Percentiles rank a stretch among this genome's conserved stretches.
phyloP scores from a whole-genome alignment of 1,140 invertebrate species.

The Dreissena rostriformis region DNA sequence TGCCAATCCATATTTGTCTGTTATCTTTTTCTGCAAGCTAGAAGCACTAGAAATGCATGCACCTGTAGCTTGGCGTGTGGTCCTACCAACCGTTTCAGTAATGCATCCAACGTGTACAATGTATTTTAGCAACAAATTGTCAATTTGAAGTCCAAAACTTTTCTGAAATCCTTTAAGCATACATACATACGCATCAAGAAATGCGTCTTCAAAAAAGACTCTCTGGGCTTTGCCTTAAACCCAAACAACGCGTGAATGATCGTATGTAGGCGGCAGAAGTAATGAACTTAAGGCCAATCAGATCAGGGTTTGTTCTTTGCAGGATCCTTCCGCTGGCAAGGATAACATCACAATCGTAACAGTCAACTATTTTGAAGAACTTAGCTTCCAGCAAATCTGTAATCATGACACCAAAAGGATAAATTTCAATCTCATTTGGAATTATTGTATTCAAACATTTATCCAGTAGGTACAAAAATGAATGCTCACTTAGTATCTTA shows the following conservation, averaged over 20 bases:
- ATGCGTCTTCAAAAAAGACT: background rate
- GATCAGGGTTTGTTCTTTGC: background rate
- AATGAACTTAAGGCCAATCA: background rate
- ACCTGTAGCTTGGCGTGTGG: background rate
- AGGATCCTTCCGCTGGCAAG: conserved; percentile 2
- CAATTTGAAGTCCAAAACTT: no score
- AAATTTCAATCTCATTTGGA: background rate
- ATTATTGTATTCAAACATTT: background rate
- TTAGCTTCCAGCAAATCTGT: conserved; percentile 9
- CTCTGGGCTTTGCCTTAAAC: background rate
- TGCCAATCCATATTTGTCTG: background rate
- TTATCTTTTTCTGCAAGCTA: background rate
- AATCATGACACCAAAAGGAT: conserved; percentile 7
- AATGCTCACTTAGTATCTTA: background rate
- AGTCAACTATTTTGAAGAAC: background rate
- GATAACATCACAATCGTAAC: background rate
- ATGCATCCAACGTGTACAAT: background rate
- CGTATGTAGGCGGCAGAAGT: conserved; percentile 26
- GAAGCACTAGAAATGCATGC: background rate
- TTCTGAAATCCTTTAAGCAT: background rate
- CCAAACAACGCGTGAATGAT: background rate
- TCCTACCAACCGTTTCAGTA: conserved; percentile 14
- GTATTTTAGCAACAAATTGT: background rate
- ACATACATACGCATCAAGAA: background rate
- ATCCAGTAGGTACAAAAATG: background rate